Percentiles rank a stretch among this genome's conserved stretches.
Conservation (phyloP, 2,113 vertebrate species). For the Silurus glanis region DNA sequence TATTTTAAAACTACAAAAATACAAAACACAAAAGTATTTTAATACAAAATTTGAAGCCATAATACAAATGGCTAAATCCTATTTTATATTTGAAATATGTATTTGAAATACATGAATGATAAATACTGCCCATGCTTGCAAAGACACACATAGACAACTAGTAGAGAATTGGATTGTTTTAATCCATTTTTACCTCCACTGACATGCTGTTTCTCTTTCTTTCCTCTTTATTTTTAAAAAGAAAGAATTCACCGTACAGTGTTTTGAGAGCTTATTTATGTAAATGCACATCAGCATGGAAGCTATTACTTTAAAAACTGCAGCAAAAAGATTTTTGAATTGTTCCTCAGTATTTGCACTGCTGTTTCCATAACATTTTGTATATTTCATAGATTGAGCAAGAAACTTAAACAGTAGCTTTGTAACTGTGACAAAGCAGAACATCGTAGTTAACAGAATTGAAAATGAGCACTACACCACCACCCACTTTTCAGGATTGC, state of each 20-base stretch:
- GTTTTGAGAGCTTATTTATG: neutral
- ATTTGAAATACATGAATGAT: too few species aligned
- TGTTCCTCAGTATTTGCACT: neutral
- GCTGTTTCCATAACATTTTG: neutral
- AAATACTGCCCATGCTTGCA: too few species aligned
- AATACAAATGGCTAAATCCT: too few species aligned
- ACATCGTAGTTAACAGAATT: constrained; percentile 2
- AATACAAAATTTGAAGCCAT: too few species aligned
- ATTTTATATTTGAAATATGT: too few species aligned
- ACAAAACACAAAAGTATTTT: too few species aligned
- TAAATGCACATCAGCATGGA: neutral
- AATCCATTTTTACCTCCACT: neutral
- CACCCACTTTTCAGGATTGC: neutral
- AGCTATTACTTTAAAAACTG: neutral
- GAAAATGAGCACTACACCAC: constrained; percentile 1
- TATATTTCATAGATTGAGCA: neutral
- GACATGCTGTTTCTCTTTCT: neutral
- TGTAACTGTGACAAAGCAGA: constrained; percentile 10
- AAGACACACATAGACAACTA: too few species aligned
- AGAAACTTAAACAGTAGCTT: neutral
- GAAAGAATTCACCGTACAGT: neutral
- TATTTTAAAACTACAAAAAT: too few species aligned
- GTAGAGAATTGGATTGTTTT: neutral
- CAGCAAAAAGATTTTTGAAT: neutral
- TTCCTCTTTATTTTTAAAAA: neutral